A percentile compares a stretch with the other conserved stretches of the same genome.
phyloP scores from a whole-genome alignment of 2,888 invertebrate species.

The Capitulum mitella region DNA sequence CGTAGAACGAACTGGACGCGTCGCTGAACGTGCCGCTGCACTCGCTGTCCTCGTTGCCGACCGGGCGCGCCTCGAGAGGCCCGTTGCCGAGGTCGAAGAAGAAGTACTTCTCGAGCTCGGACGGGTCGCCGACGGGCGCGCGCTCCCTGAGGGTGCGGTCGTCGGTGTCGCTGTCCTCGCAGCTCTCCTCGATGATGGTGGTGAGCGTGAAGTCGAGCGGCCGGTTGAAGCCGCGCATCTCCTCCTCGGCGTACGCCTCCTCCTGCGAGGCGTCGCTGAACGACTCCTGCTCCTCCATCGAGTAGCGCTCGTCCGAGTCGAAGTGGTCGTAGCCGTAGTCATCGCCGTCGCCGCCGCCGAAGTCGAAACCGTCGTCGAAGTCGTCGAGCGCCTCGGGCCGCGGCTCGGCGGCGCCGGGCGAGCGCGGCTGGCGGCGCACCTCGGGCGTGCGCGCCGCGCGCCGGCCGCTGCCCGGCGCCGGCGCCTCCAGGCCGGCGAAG shows the following conservation, averaged over 20 bases:
- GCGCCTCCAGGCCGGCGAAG: not conserved
- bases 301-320: slow-evolving; percentile 35
- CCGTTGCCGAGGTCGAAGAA: slow-evolving; percentile 65
- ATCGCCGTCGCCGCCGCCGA: not conserved
- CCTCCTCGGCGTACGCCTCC: slow-evolving; percentile 65
- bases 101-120: slow-evolving; percentile 83
- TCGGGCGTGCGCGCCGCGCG: not conserved
- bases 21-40: slow-evolving; percentile 49
- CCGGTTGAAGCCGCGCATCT: slow-evolving; percentile 62
- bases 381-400: not conserved
- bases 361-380: slow-evolving; percentile 25
- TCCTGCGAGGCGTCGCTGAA: slow-evolving; percentile 44
- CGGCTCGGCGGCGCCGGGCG: not conserved
- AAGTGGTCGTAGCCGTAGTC: slow-evolving; percentile 31
- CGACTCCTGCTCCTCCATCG: slow-evolving; percentile 35
- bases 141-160: slow-evolving; percentile 35
- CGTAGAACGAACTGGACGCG: slow-evolving; percentile 70
- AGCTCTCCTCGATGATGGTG: slow-evolving; percentile 88
- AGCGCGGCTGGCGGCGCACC: not conserved
- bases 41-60: slow-evolving; percentile 42
- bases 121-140: slow-evolving; percentile 48
- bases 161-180: slow-evolving; percentile 66
- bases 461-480: not conserved
- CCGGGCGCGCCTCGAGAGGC: slow-evolving; percentile 35
- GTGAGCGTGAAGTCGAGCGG: slow-evolving; percentile 83